A percentile compares a stretch with the other conserved stretches of the same genome.
Evolutionary conservation across 2,797 vertebrate genomes (phyloP).

Genomic region (Notamacropus eugenii): DNA sequence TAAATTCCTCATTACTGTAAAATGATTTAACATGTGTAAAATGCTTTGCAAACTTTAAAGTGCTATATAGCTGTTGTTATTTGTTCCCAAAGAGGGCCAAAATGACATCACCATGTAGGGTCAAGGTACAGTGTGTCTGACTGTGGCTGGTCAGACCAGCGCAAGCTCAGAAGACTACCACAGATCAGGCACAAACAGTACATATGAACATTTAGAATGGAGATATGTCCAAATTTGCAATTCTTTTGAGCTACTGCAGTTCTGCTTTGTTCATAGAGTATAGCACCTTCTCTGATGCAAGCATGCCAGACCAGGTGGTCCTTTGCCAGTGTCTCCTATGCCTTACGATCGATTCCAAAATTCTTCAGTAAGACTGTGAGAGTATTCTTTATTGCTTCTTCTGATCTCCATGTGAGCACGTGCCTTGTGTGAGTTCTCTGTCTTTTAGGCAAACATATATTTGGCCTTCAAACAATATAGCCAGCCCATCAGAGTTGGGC

Average conservation of each 20-base stretch:
- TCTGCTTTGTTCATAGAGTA: not conserved
- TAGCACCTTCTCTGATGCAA: not conserved
- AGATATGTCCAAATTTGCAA: not conserved
- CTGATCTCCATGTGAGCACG: not conserved
- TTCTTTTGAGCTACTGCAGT: not conserved
- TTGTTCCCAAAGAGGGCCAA: not conserved
- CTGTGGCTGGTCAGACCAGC: not conserved
- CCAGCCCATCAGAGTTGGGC: not conserved
- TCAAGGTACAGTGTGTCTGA: not conserved
- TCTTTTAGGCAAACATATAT: too few relatives aligned
- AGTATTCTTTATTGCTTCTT: not conserved
- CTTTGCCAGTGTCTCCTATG: not conserved
- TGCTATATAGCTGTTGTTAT: not conserved
- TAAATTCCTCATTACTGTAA: not conserved
- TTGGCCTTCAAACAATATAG: too few relatives aligned
- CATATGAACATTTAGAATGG: not conserved
- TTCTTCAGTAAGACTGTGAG: not conserved
- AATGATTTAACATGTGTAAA: not conserved
- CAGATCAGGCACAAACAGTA: not conserved
- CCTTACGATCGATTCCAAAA: not conserved
- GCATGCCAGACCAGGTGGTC: not conserved
- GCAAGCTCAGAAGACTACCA: not conserved
- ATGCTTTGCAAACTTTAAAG: not conserved
- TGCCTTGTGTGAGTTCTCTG: not conserved
- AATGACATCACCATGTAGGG: not conserved